These are phyloP conservation scores for Takifugu rubripes DNA, from an alignment of 2,797 vertebrate genomes.

Conservation along the genomic window DNA sequence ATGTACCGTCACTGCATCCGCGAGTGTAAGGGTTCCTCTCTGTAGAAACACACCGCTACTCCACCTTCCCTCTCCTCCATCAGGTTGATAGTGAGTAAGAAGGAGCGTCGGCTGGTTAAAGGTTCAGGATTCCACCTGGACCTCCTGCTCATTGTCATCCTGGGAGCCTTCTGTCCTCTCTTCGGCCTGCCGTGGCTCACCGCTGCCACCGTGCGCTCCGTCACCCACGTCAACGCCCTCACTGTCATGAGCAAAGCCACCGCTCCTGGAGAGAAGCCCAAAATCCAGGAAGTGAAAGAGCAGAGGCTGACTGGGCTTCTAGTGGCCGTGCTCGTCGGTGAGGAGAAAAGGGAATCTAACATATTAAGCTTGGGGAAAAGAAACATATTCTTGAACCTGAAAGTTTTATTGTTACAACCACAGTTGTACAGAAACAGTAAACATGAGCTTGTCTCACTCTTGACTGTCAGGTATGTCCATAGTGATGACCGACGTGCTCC, in stretches of 20 bases:
- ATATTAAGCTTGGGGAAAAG: no score
- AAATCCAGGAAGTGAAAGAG: slow-evolving; percentile 86
- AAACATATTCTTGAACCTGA: neutral
- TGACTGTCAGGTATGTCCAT: slow-evolving; percentile 85
- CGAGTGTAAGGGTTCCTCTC: neutral
- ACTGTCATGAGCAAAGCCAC: slow-evolving; percentile 98
- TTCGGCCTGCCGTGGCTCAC: slow-evolving; percentile 97
- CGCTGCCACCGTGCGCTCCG: slow-evolving; percentile 91
- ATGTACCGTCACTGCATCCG: slow-evolving; percentile 53
- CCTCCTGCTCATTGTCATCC: slow-evolving; percentile 89
- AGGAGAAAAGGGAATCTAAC: slow-evolving; percentile 36
- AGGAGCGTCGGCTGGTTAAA: slow-evolving; percentile 89
- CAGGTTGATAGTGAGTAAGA: slow-evolving; percentile 96
- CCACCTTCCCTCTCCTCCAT: neutral
- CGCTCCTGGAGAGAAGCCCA: slow-evolving; percentile 90
- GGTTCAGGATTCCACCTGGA: slow-evolving; percentile 97
- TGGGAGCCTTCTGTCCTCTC: slow-evolving; percentile 91
- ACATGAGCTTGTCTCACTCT: no score
- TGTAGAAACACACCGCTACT: neutral
- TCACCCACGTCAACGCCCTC: slow-evolving; percentile 95
- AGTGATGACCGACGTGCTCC: slow-evolving; percentile 91
- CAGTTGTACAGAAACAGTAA: no score
- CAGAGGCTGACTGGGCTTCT: slow-evolving; percentile 90
- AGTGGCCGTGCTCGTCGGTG: slow-evolving; percentile 90
- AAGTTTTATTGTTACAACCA: no score